Conservation (phyloP, 2,113 vertebrate genomes). For the Alectura lathami region DNA sequence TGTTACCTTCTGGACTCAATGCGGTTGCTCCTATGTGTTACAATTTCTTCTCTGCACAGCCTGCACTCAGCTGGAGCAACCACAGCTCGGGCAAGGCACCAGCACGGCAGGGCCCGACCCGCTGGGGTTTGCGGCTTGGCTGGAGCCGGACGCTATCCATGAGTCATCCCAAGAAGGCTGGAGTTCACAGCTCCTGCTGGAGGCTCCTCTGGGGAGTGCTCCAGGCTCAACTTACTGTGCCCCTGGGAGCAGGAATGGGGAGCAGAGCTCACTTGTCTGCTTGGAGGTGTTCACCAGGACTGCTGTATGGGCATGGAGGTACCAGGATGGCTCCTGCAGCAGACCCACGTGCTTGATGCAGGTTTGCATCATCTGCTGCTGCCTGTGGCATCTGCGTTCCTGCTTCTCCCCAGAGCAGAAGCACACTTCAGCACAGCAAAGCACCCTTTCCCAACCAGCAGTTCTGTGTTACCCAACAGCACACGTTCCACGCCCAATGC, state of each 20-base stretch:
- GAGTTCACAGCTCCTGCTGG: neutral
- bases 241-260: neutral
- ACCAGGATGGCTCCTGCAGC: neutral
- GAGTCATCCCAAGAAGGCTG: neutral
- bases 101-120: neutral
- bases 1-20: neutral
- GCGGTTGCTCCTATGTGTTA: neutral
- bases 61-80: neutral
- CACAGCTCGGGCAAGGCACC: neutral
- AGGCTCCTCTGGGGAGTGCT: neutral
- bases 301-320: neutral
- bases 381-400: neutral
- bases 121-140: conserved; percentile 17
- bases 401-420: neutral
- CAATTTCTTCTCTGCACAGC: conserved; percentile 18
- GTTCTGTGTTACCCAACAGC: neutral
- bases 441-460: neutral
- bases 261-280: neutral
- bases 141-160: conserved; percentile 3
- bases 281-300: neutral
- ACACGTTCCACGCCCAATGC: rapidly evolving
- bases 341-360: rapidly evolving
- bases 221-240: neutral
- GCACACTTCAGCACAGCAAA: neutral
- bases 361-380: neutral